Evolutionary conservation across 1,140 invertebrate genomes (phyloP).

Genomic region (Drosophila kikkawai): DNA sequence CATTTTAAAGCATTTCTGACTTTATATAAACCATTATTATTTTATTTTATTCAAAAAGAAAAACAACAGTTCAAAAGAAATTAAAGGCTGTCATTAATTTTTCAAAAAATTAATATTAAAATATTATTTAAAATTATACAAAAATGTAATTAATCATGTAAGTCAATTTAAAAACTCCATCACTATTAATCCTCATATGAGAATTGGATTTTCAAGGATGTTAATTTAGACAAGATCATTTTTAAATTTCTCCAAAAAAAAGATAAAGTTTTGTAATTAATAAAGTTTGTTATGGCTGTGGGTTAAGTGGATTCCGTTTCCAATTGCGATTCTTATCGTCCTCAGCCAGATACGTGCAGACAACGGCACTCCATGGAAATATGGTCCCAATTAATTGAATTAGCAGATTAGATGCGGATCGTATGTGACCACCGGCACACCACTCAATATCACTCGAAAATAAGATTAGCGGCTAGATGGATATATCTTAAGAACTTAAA

Average conservation of each 20-base stretch:
- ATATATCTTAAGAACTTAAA: conserved; percentile 27
- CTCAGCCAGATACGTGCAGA: conserved; percentile 53
- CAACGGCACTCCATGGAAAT: conserved; percentile 18
- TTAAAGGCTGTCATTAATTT: neutral
- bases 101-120: neutral
- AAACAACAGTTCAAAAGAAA: neutral
- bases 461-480: conserved; percentile 11
- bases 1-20: too few relatives aligned
- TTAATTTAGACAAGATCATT: neutral
- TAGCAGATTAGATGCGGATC: conserved; percentile 48
- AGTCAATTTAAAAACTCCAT: neutral
- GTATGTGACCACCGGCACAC: conserved; percentile 45
- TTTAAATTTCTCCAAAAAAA: neutral
- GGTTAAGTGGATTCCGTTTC: conserved; percentile 22
- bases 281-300: neutral
- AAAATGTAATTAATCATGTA: too few relatives aligned
- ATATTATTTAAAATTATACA: too few relatives aligned
- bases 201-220: neutral
- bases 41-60: neutral
- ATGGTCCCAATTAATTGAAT: conserved; percentile 48
- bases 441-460: conserved; percentile 20
- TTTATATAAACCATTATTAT: too few relatives aligned
- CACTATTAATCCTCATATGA: neutral
- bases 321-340: conserved; percentile 37
- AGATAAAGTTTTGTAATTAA: conserved; percentile 3